These are phyloP conservation scores for Lipotes vexillifer DNA, from an alignment of 2,113 vertebrate species.

Conservation along the genomic window DNA sequence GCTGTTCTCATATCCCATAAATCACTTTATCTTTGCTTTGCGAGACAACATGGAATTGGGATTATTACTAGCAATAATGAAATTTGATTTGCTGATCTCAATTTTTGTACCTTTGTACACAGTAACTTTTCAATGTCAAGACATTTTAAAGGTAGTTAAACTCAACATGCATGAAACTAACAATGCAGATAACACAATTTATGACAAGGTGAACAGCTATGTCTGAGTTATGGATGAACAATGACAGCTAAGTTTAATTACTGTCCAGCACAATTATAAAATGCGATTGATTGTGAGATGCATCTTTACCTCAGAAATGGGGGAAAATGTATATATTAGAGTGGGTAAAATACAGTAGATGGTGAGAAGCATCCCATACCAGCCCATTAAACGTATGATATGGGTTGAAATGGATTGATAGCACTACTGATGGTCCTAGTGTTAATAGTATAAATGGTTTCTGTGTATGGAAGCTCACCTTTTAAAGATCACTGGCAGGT, in stretches of 20 bases:
- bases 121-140: background rate
- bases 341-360: background rate
- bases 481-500: background rate
- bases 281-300: background rate
- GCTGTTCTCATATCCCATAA: background rate
- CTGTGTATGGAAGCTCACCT: background rate
- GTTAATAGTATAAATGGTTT: background rate
- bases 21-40: background rate
- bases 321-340: background rate
- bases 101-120: background rate
- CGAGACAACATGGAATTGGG: background rate
- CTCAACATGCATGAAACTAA: background rate
- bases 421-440: background rate
- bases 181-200: background rate
- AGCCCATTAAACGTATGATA: background rate
- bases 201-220: background rate
- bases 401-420: background rate
- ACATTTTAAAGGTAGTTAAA: constrained; percentile 10
- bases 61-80: background rate
- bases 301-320: background rate
- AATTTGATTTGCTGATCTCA: background rate
- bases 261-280: background rate
- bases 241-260: background rate
- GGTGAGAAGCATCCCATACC: background rate
- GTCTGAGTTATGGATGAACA: background rate